These are phyloP conservation scores for Eunapius fragilis DNA, from an alignment of 37 sponge, comb jelly and placozoan genomes.

Conservation along the genomic window DNA sequence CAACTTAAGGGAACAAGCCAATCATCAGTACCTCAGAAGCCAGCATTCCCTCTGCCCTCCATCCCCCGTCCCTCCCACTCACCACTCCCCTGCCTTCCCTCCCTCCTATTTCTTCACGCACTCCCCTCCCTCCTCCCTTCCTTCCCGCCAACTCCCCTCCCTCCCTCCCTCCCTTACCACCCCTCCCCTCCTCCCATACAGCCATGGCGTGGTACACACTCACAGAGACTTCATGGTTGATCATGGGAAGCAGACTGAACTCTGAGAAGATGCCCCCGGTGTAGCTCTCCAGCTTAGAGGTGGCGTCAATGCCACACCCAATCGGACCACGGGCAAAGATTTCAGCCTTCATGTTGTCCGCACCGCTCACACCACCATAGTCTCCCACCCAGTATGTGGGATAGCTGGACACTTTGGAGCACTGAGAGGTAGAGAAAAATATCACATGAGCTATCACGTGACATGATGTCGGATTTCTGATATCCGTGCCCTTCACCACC, in stretches of 20 bases:
- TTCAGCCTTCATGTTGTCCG: constrained; percentile 84
- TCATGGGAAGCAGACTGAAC: constrained; percentile 20
- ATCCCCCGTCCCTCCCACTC: background rate
- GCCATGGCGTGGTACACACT: constrained; percentile 6
- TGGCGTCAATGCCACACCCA: constrained; percentile 77
- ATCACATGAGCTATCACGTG: too few species aligned
- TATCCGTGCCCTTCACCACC: too few species aligned
- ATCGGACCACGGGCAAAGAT: constrained; percentile 79
- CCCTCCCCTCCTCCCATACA: background rate
- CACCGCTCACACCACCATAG: constrained; percentile 68
- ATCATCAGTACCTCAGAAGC: too few species aligned
- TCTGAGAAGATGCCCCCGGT: constrained; percentile 64
- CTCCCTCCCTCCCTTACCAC: background rate
- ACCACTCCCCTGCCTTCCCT: too few species aligned
- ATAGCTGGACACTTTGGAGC: constrained; percentile 47
- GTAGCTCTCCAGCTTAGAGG: constrained; percentile 66
- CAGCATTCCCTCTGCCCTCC: background rate
- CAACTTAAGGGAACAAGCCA: too few species aligned
- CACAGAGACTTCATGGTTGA: constrained; percentile 85
- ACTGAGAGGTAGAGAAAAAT: constrained; percentile 33
- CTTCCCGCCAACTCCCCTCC: background rate
- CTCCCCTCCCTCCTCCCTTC: background rate
- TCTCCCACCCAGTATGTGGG: constrained; percentile 79
- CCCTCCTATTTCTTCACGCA: background rate
- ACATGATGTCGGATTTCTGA: too few species aligned